Evolutionary conservation across 2,113 vertebrate species (phyloP), one percentile per base, ranked within the genome.

Genomic region (Bubo bubo): DNA sequence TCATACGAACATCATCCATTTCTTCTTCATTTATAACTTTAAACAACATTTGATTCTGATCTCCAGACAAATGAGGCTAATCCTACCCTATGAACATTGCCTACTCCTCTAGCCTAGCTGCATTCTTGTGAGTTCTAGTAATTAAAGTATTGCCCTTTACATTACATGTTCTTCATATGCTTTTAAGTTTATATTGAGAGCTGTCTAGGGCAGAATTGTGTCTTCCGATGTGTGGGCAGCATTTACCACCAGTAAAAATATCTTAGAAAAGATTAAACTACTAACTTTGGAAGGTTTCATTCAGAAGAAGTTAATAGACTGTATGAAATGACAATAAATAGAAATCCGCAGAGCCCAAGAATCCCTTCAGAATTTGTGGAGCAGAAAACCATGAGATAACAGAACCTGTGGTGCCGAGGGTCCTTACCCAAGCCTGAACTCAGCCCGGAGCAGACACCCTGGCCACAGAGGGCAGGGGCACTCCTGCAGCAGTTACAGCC

Each of bases 41-140:
- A 93, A 95, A 95, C 56, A 86, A 77, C 91, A 87, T 76, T 93
- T 93, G 84, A 93, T 90, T 90, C 94, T 67, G 62, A 89, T 96
- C 93, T 95, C 73, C 82, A 93, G 77, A 87, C 86, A 79, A 91
- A 79, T 35, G 73, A 89, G 94, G 94, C 66, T 86, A 93, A 95
- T 91, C 71, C 91, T 91, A 70, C 63, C 63, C 74, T 82, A n/a
- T 10, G 62, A 95, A 85, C 74, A 43, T 0, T 49, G 79, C 93
- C 85, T 82, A 28, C 73, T 97, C 86, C 91, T 93, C 94, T 53
- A 88, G 91, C 87, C 70, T 47, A 62, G 74, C 89, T 95, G 84
- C 94, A 94, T 94, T 92, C 86, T 93, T 93, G 34, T 9, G 66
- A 85, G 66, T 87, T 88, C 92, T 19, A 71, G 70, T 88, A 95